Evolutionary conservation across 2,113 vertebrate species (phyloP), one percentile per base, ranked within the genome.

Genomic region (Hippocampus mohnikei): DNA sequence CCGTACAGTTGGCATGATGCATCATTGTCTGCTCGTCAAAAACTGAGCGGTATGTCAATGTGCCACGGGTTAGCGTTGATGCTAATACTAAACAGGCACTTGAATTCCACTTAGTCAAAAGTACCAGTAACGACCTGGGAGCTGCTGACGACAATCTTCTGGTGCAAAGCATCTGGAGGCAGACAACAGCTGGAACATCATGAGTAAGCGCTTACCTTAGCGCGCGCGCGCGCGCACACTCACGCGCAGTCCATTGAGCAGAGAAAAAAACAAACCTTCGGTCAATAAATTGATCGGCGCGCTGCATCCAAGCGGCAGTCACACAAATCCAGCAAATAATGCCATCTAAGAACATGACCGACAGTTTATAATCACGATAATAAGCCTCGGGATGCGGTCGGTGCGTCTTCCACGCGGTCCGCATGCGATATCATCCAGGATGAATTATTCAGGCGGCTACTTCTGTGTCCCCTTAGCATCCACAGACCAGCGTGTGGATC

Each of bases 91-190:
- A 15, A 27, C 13, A 59, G n/a, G 8, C 2, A 15, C 55, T 58
- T 27, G 11, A 25, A 10, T 29, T 59, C 25, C 25, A 27, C 58
- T 18, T 18, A 33, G 33, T 33, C 7, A 33, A 37, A 37, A 60
- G 58, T 33, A 33, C 2, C 21, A 48, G 66, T 42, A 61, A 56
- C 92, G 94, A 98, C 96, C 95, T 96, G 94, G 77, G 95, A 96
- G 88, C 96, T 97, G 75, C 88, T 94, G 87, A 98, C 95, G 69
- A 95, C 78, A 65, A 94, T 95, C 83, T 95, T 98, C 93, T 95
- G 96, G 75, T 92, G 89, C 93, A 97, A 93, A 80, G 95, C 95
- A 88, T 94, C 95, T 98, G 89, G 72, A 12, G 69, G 70, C 71
- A 76, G 41, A 37, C 3, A 21, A 80, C 21, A 27, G 75, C 63